phyloP scores from a whole-genome alignment of 2,888 invertebrate species.

The Melieria crassipennis region DNA sequence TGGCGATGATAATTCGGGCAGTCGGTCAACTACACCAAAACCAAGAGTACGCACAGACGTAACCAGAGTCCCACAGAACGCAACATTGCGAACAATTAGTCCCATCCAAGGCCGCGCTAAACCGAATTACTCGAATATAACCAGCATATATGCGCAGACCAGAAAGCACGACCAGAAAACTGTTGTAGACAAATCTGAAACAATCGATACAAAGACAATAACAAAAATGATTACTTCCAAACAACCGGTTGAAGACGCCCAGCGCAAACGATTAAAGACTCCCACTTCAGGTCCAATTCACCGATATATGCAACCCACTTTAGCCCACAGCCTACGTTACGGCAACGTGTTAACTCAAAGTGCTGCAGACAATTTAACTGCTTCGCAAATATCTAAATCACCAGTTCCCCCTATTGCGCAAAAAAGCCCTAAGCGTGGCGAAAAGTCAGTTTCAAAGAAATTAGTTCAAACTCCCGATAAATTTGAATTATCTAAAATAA shows the following conservation, averaged over 20 bases:
- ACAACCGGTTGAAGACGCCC: conserved; percentile 38
- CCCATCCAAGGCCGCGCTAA: conserved; percentile 45
- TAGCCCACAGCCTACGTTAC: conserved; percentile 69
- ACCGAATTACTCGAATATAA: conserved; percentile 39
- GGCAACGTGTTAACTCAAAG: conserved; percentile 51
- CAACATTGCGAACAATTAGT: conserved; percentile 50
- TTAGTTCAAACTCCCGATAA: conserved; percentile 30
- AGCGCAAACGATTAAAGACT: conserved; percentile 47
- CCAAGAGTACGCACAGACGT: conserved; percentile 57
- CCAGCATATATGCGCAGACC: conserved; percentile 40
- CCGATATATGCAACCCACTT: conserved; percentile 72
- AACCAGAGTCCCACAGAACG: conserved; percentile 53
- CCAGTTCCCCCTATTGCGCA: conserved; percentile 47
- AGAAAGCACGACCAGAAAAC: conserved; percentile 40
- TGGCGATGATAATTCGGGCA: conserved; percentile 47
- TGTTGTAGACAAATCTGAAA: not conserved
- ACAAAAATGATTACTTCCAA: conserved; percentile 34
- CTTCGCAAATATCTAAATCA: conserved; percentile 47
- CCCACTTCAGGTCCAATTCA: conserved; percentile 53
- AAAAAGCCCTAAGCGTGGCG: conserved; percentile 33
- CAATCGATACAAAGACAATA: conserved; percentile 29
- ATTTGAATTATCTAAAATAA: conserved; percentile 37
- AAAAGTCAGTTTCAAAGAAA: conserved; percentile 41
- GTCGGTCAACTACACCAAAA: conserved; percentile 52
- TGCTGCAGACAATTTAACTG: conserved; percentile 40